A percentile compares a stretch with the other conserved stretches of the same genome.
phyloP scores from a whole-genome alignment of 2,113 vertebrate species.

The Dissostichus mawsoni region DNA sequence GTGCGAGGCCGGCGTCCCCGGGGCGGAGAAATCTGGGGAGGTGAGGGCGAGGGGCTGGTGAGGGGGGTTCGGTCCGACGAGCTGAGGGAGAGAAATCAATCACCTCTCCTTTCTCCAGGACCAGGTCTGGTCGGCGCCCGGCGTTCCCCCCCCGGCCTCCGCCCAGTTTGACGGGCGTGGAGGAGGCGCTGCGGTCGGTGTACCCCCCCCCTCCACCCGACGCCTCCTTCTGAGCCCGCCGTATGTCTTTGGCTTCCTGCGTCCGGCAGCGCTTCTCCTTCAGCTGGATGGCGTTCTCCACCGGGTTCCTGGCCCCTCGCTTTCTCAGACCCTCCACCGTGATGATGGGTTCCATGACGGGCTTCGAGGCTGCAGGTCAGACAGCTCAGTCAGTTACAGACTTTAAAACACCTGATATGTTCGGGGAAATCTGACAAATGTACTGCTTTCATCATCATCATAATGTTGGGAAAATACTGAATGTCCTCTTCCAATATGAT shows the following conservation, averaged over 20 bases:
- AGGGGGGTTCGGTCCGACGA: constrained; percentile 95
- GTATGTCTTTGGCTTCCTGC: constrained; percentile 97
- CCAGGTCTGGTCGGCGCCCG: constrained; percentile 83
- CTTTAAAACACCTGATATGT: no score
- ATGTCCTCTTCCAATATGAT: no score
- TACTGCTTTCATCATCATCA: no score
- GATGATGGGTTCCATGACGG: constrained; percentile 90
- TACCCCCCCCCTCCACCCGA: constrained; percentile 75
- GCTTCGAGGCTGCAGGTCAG: constrained; percentile 82
- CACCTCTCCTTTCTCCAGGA: constrained; percentile 96
- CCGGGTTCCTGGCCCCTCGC: constrained; percentile 89
- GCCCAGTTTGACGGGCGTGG: constrained; percentile 90
- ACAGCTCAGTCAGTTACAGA: background rate
- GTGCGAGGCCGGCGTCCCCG: constrained; percentile 93
- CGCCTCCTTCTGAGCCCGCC: constrained; percentile 95
- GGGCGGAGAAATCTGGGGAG: constrained; percentile 97
- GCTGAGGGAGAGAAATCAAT: constrained; percentile 97
- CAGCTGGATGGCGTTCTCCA: constrained; percentile 96
- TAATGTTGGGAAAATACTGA: no score
- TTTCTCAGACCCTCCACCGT: constrained; percentile 90
- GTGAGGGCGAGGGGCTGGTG: constrained; percentile 94
- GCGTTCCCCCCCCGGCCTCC: constrained; percentile 59
- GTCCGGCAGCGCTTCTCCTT: constrained; percentile 97
- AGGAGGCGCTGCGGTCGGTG: constrained; percentile 88
- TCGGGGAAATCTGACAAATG: no score